Evolutionary conservation across 2,797 vertebrate genomes (phyloP), one percentile per base, ranked within the genome.

Genomic region (Syncerus caffer): DNA sequence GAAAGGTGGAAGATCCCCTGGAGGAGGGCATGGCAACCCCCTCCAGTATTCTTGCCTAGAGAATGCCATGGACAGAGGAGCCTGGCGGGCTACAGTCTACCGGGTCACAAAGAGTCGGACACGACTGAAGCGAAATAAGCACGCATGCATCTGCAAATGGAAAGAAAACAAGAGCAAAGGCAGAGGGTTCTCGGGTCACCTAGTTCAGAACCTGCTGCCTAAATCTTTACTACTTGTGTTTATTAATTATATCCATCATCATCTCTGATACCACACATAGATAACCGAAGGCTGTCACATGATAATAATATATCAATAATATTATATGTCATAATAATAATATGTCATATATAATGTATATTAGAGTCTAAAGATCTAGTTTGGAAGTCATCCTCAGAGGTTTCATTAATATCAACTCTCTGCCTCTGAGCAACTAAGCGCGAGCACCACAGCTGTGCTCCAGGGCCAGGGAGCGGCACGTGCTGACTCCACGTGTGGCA

Each of bases 381-480:
- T 92, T 89, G 45, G 6, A 85, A n/a, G 42, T 45, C 4, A 2
- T 31, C 47, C 42, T 34, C 14, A n/a, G 9, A 27, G 1, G 85
- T 53, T 25, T 45, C 2, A 15, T 14, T 23, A n/a, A 4, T 27
- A 16, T 13, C 55, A 83, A 3, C 7, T 51, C 23, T 87, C 34
- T 17, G 83, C 34, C 71, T 74, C 71, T 42, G 38, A 42, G 71
- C 34, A 25, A 25, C 38, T 2, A 42, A 42, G 71, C 1, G 0
- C 21, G 7, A 23, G 67, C 21, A 13, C 11, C 3, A 1, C 34
- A 3, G 21, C 67, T 42, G 67, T 7, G 34, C 67, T 25, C 11
- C 11, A 1, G 19, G 0, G 67, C 67, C 5, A n/a, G 0, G 64
- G 34, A n/a, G 62, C 4, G 8, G 16, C 31, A 34, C 1, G 8